phyloP scores from a whole-genome alignment of 2,113 vertebrate species.

The Hoplias malabaricus region DNA sequence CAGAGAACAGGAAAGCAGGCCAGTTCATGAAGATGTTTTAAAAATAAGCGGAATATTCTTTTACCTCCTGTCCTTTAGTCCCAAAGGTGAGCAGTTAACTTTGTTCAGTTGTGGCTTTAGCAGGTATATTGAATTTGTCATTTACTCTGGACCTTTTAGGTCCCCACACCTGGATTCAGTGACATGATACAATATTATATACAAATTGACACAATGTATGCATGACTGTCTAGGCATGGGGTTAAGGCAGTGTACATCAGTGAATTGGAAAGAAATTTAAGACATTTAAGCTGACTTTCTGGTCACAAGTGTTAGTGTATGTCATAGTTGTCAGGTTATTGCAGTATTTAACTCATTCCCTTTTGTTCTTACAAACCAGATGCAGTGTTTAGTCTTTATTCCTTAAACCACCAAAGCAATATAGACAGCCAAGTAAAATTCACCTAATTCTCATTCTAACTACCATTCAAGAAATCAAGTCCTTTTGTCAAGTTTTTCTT shows the following conservation, averaged over 20 bases:
- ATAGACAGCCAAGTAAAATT: no score
- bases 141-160: slow-evolving; percentile 1
- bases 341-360: neutral
- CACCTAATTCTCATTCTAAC: no score
- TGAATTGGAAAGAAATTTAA: neutral
- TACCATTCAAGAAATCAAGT: no score
- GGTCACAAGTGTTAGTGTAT: neutral
- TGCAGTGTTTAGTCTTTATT: no score
- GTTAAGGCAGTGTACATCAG: neutral
- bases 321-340: neutral
- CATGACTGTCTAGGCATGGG: neutral
- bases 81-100: neutral
- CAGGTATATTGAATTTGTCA: neutral
- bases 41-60: no score
- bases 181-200: neutral
- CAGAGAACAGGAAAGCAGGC: slow-evolving; percentile 5
- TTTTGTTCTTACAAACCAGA: no score
- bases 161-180: slow-evolving; percentile 8
- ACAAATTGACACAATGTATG: slow-evolving; percentile 9
- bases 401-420: no score
- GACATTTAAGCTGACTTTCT: neutral
- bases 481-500: no score
- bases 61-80: neutral
- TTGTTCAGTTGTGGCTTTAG: neutral
- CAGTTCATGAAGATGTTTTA: neutral